These are phyloP conservation scores for Sialis fuliginosa DNA, from an alignment of 2,888 invertebrate genomes.

Conservation along the genomic window DNA sequence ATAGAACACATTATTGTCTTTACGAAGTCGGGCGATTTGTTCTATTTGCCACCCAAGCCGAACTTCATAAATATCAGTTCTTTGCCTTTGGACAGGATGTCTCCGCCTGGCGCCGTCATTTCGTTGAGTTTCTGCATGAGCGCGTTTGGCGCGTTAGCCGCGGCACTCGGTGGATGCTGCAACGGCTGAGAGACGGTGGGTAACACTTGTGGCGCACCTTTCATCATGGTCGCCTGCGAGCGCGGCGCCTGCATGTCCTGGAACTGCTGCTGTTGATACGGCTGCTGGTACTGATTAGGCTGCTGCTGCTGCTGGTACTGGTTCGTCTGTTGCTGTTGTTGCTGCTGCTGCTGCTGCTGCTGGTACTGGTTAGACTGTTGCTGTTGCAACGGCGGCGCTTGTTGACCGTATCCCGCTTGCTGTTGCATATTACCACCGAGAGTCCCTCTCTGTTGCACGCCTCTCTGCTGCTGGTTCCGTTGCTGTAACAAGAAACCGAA, in stretches of 20 bases:
- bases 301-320: constrained; percentile 19
- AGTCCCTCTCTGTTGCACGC: constrained; percentile 24
- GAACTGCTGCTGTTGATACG: constrained; percentile 8
- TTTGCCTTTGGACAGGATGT: constrained; percentile 82
- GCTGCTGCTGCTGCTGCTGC: constrained; percentile 12
- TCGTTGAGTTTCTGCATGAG: constrained; percentile 81
- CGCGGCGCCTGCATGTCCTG: constrained; percentile 11
- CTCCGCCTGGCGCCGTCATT: constrained; percentile 77
- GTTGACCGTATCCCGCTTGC: constrained; percentile 18
- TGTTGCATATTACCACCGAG: constrained; percentile 3
- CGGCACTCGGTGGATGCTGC: constrained; percentile 24
- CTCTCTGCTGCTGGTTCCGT: constrained; percentile 15
- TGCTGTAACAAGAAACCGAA: constrained; percentile 6
- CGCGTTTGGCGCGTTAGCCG: constrained; percentile 41
- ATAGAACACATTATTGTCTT: constrained; percentile 6
- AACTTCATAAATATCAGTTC: constrained; percentile 90
- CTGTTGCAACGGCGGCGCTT: constrained; percentile 14
- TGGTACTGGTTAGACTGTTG: constrained; percentile 14
- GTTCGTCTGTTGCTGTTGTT: constrained; percentile 16
- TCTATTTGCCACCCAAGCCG: constrained; percentile 63
- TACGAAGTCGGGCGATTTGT: neutral
- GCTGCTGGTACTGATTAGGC: constrained; percentile 21
- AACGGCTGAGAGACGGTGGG: constrained; percentile 27
- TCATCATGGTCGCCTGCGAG: constrained; percentile 17
- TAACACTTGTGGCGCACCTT: constrained; percentile 33